Evolutionary conservation across 2,113 vertebrate species (phyloP).

Genomic region (Halichoerus grypus): DNA sequence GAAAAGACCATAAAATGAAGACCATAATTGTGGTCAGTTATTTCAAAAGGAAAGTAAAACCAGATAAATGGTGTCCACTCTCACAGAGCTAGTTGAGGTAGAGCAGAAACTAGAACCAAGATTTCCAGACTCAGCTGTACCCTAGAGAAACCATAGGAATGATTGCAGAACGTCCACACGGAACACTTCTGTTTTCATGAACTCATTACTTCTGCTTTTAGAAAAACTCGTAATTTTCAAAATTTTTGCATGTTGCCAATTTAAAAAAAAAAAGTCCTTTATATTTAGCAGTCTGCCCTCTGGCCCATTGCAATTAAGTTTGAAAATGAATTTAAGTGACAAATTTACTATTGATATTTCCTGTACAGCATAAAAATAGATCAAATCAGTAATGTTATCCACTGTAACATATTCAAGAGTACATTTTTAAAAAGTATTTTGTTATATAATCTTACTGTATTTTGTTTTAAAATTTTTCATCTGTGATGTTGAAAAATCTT

Average conservation of each 20-base stretch:
- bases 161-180: not conserved
- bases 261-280: constrained; percentile 18
- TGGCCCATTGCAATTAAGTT: not conserved
- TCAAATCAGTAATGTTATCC: not conserved
- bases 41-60: constrained; percentile 23
- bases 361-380: not conserved
- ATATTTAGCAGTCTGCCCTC: no score
- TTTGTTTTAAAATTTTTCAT: not conserved
- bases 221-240: not conserved
- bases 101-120: not conserved
- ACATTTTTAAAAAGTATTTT: not conserved
- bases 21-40: not conserved
- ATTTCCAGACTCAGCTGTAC: not conserved
- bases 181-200: constrained; percentile 20
- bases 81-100: not conserved
- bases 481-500: constrained; percentile 41
- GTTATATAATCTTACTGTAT: not conserved
- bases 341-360: constrained; percentile 24
- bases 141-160: not conserved
- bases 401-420: not conserved
- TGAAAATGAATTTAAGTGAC: constrained; percentile 43
- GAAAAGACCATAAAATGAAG: not conserved
- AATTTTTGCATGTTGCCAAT: not conserved
- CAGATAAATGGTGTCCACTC: not conserved
- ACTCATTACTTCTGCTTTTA: constrained; percentile 37